Evolutionary conservation across 2,888 invertebrate species (phyloP), one percentile per base, ranked within the genome.

Genomic region (Xestia sexstrigata): DNA sequence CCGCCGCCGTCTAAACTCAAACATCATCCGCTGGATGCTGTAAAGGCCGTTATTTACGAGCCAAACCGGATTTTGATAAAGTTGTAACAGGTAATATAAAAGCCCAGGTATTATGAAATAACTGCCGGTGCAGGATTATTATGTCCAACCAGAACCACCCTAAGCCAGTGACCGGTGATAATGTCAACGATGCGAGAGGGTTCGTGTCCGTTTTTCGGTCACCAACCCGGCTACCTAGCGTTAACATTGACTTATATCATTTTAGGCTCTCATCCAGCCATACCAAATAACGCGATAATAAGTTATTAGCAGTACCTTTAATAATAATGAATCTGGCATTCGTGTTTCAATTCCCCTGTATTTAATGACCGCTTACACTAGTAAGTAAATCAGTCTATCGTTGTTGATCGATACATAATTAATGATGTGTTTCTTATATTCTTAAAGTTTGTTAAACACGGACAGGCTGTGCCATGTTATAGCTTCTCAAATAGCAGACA

Each of bases 121-220:
- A 42, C 42, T 26, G 42, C 42, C 17, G 23, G 45, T n/a, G 45
- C 66, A 55, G 47, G 58, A 35, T 72, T 63, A 62, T 58, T 58
- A 42, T 72, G 55, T 70, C 58, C 39, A 58, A 26, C n/a, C n/a
- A 55, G n/a, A 55, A 55, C 35, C 70, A 75, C 68, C 67, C 63
- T 75, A 66, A 84, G 63, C 70, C 78, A 68, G 80, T 78, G 62
- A 63, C 79, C 69, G 65, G 69, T 72, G 83, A 83, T 39, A 60
- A 69, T 66, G 47, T 79, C 52, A 83, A 23, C 52, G 65, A 8
- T 55, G 73, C 70, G 84, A 55, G 55, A 68, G 55, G 55, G 49
- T 49, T 55, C 47, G 11, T 49, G 49, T 49, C 35, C 30, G n/a
- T 55, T 80, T 79, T 78, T 47, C 65, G 84, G 80, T 84, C 84